These are phyloP conservation scores for Peromyscus attwateri DNA, from an alignment of 2,797 vertebrate species.

Conservation along the genomic window DNA sequence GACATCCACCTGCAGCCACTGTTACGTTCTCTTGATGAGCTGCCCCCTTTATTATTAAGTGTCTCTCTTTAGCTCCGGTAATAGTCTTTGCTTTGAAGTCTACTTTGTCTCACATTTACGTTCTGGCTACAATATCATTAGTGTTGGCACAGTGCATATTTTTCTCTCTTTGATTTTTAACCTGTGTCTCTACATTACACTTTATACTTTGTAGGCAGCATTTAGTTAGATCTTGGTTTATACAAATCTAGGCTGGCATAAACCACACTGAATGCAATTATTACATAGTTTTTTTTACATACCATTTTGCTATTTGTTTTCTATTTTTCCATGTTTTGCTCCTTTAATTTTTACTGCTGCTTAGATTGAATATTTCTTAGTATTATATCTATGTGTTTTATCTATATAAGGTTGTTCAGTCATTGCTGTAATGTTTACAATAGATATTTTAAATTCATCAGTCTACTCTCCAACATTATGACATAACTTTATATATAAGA, in stretches of 20 bases:
- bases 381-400: neutral
- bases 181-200: neutral
- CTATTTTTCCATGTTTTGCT: neutral
- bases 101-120: slow-evolving; percentile 9
- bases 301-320: slow-evolving; percentile 4
- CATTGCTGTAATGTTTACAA: neutral
- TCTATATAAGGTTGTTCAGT: neutral
- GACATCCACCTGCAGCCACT: neutral
- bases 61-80: neutral
- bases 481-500: neutral
- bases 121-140: neutral
- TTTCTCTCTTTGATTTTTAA: slow-evolving; percentile 57
- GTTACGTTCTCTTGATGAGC: neutral
- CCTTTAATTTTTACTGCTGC: neutral
- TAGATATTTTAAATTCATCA: neutral
- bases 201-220: neutral
- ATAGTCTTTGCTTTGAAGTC: slow-evolving; percentile 17
- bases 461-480: neutral
- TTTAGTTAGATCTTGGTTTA: neutral
- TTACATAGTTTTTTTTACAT: neutral
- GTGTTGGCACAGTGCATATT: neutral
- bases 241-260: neutral
- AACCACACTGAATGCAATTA: neutral
- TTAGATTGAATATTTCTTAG: slow-evolving; percentile 34
- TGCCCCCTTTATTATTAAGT: neutral